Percentiles rank a stretch among this genome's conserved stretches.
phyloP scores from a whole-genome alignment of 2,888 invertebrate genomes.

The Cheilosia vulpina region DNA sequence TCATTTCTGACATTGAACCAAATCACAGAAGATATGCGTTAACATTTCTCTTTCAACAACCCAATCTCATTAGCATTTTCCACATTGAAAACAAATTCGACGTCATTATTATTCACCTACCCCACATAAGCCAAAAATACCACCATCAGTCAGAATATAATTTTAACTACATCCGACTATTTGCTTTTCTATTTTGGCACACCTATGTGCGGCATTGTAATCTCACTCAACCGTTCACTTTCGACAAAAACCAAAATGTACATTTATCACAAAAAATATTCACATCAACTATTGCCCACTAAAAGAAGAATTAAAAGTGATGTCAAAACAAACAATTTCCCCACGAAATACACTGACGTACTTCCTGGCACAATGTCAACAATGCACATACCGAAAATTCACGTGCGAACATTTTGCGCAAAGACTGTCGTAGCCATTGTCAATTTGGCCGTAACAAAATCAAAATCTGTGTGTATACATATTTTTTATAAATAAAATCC shows the following conservation, averaged over 20 bases:
- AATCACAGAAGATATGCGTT: too few relatives aligned
- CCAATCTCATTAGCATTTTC: constrained; percentile 38
- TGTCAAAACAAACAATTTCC: constrained; percentile 35
- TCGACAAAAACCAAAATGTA: constrained; percentile 7
- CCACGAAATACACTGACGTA: constrained; percentile 28
- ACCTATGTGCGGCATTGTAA: constrained; percentile 42
- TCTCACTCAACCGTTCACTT: constrained; percentile 27
- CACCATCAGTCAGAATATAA: constrained; percentile 16
- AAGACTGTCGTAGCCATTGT: constrained; percentile 19
- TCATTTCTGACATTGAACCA: too few relatives aligned
- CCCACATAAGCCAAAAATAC: constrained; percentile 14
- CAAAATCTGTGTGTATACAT: neutral
- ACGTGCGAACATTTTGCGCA: constrained; percentile 45
- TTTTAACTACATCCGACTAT: constrained; percentile 17
- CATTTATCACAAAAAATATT: constrained; percentile 33
- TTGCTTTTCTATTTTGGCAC: neutral
- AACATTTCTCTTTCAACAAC: constrained; percentile 5
- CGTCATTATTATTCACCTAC: constrained; percentile 24
- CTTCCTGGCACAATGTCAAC: constrained; percentile 59
- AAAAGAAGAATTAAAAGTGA: constrained; percentile 1
- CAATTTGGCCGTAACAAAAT: constrained; percentile 20
- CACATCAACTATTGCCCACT: constrained; percentile 27
- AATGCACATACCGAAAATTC: constrained; percentile 24
- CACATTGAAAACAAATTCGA: constrained; percentile 22
- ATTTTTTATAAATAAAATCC: constrained; percentile 8